phyloP scores from a whole-genome alignment of 1,140 invertebrate genomes.

The Meloidogyne hapla region DNA sequence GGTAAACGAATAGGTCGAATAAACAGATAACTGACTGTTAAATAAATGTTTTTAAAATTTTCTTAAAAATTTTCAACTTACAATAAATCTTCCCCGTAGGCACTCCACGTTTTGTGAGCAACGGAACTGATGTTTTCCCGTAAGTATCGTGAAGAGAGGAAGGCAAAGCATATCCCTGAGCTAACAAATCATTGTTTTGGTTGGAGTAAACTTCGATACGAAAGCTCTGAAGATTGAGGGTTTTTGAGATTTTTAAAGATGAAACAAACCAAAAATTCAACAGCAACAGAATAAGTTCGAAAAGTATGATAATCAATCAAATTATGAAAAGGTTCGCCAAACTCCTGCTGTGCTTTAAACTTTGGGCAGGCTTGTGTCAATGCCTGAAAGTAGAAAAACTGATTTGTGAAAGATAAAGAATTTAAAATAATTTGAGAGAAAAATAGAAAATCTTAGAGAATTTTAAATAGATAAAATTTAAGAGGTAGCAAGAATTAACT shows the following conservation, averaged over 20 bases:
- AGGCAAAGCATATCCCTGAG: constrained; percentile 58
- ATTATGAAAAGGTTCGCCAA: constrained; percentile 56
- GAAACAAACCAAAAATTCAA: constrained; percentile 57
- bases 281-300: constrained; percentile 57
- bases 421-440: background rate
- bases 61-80: constrained; percentile 15
- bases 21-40: constrained; percentile 52
- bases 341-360: constrained; percentile 49
- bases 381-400: constrained; percentile 37
- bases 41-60: background rate
- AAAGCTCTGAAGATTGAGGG: constrained; percentile 49
- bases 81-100: constrained; percentile 59
- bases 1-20: constrained; percentile 45
- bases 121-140: constrained; percentile 56
- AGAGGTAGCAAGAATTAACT: constrained; percentile 10
- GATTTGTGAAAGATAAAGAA: background rate
- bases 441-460: background rate
- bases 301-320: constrained; percentile 56
- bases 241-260: background rate
- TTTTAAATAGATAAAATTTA: background rate
- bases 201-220: constrained; percentile 55
- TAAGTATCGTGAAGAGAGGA: constrained; percentile 57
- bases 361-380: constrained; percentile 41
- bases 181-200: constrained; percentile 41
- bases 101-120: constrained; percentile 53